Evolutionary conservation across 2,113 vertebrate species (phyloP).

Genomic region (Patagioenas fasciata): DNA sequence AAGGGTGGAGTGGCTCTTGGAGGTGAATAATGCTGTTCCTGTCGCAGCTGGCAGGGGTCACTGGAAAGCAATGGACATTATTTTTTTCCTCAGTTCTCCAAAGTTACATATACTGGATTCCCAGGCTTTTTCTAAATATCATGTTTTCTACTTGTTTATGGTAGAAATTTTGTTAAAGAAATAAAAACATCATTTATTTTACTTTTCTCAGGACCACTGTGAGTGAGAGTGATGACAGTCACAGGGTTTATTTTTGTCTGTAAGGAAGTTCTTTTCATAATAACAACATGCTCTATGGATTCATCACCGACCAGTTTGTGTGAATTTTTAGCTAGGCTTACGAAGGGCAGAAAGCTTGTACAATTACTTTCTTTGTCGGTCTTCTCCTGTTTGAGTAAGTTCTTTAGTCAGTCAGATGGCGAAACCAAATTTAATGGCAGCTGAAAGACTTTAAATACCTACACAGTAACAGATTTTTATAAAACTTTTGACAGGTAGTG

Average conservation of each 20-base stretch:
- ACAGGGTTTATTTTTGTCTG: not conserved
- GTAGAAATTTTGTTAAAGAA: not conserved
- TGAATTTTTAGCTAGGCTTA: not conserved
- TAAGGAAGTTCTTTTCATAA: not conserved
- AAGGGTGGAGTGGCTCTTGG: not conserved
- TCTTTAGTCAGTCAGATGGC: not conserved
- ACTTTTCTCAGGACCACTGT: not conserved
- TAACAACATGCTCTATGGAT: not conserved
- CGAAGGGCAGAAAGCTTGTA: not conserved
- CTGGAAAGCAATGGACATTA: conserved; percentile 31
- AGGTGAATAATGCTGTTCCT: conserved; percentile 21
- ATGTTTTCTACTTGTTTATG: not conserved
- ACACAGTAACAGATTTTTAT: not conserved
- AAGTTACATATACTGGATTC: not conserved
- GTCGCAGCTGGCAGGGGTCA: conserved; percentile 53
- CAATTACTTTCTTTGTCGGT: not conserved
- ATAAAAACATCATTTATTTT: not conserved
- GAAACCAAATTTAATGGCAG: not conserved
- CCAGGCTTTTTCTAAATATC: not conserved
- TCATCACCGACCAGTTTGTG: not conserved
- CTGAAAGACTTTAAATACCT: not conserved
- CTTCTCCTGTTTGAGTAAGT: not conserved
- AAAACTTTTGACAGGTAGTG: not conserved
- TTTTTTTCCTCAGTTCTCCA: not conserved
- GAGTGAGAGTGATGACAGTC: not conserved